These are phyloP conservation scores for Caradrina kadenii DNA, from an alignment of 2,888 invertebrate species.

Conservation along the genomic window DNA sequence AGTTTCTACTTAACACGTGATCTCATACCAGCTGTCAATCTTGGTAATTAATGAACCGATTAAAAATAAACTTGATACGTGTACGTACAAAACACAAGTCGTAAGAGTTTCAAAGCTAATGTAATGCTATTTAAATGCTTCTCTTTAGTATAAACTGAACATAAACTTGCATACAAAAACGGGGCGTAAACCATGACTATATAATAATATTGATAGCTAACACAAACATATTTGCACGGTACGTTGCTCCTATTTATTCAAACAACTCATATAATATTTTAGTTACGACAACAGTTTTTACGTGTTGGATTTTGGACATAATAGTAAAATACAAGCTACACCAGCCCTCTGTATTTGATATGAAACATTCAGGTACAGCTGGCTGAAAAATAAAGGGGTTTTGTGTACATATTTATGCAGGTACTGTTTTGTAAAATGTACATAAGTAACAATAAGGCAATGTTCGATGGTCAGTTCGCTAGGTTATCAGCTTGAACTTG, in stretches of 20 bases:
- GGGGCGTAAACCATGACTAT: background rate
- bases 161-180: too few species aligned
- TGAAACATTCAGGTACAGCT: background rate
- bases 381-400: too few species aligned
- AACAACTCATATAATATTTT: background rate
- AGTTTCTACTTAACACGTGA: too few species aligned
- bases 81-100: too few species aligned
- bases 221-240: background rate
- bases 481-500: slow-evolving; percentile 52
- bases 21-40: too few species aligned
- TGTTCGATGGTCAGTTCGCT: slow-evolving; percentile 12
- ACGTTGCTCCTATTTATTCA: background rate
- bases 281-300: background rate
- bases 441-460: slow-evolving; percentile 32
- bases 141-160: too few species aligned
- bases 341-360: background rate
- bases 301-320: background rate
- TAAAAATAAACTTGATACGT: too few species aligned
- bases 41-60: too few species aligned
- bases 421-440: slow-evolving; percentile 7
- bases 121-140: too few species aligned
- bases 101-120: too few species aligned
- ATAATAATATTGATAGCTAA: background rate
- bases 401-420: background rate
- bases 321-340: background rate